These are phyloP conservation scores for Priocnemis perturbator DNA, from an alignment of 2,888 invertebrate genomes.

Conservation along the genomic window DNA sequence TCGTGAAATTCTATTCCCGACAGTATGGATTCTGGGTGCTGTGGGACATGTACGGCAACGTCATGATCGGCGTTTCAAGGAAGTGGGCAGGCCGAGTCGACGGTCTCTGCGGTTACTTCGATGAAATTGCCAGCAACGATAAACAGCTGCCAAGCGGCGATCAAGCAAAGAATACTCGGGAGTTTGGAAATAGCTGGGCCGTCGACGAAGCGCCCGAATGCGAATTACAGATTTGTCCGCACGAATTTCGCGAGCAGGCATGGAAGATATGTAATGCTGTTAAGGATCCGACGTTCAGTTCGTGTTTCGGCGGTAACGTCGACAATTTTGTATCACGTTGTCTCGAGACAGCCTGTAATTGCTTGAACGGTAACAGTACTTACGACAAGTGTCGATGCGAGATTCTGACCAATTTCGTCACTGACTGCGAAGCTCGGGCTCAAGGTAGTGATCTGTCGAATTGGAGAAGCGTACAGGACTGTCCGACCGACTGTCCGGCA, in stretches of 20 bases:
- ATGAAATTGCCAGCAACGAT: conserved; percentile 82
- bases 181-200: conserved; percentile 87
- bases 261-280: conserved; percentile 83
- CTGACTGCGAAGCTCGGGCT: conserved; percentile 83
- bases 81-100: conserved; percentile 81
- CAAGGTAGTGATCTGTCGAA: conserved; percentile 80
- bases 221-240: conserved; percentile 76
- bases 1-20: conserved; percentile 82
- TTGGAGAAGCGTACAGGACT: conserved; percentile 85
- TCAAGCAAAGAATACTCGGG: conserved; percentile 79
- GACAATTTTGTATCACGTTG: conserved; percentile 85
- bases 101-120: conserved; percentile 88
- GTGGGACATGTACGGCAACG: conserved; percentile 82
- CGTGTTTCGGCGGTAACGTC: conserved; percentile 81
- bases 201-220: conserved; percentile 75
- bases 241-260: conserved; percentile 80
- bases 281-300: conserved; percentile 81
- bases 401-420: conserved; percentile 83
- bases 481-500: conserved; percentile 83
- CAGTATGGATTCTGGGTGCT: conserved; percentile 85
- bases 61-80: conserved; percentile 84
- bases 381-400: conserved; percentile 82
- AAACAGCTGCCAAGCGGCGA: conserved; percentile 83
- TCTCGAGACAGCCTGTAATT: conserved; percentile 85
- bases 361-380: conserved; percentile 77